Conservation (phyloP, 1,140 invertebrate genomes). For the Neodiprion lecontei region DNA sequence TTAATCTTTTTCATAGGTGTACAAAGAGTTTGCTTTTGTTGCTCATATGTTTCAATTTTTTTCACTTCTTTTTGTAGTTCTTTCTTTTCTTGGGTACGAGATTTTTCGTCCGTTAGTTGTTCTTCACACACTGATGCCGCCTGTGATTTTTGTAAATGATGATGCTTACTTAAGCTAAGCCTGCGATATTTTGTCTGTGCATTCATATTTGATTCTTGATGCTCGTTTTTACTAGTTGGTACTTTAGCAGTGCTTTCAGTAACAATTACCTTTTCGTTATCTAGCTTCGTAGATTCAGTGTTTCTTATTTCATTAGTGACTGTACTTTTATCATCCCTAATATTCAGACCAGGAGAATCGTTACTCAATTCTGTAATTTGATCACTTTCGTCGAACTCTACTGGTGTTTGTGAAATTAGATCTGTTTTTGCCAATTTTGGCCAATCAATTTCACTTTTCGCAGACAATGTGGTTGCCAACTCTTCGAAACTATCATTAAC, state of each 20-base stretch:
- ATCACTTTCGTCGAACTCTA: slow-evolving; percentile 26
- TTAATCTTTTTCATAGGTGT: slow-evolving; percentile 24
- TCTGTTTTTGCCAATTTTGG: slow-evolving; percentile 62
- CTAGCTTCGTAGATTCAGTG: background rate
- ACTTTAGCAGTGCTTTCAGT: slow-evolving; percentile 4
- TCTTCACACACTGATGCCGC: background rate
- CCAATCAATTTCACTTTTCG: slow-evolving; percentile 68
- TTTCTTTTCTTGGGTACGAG: background rate
- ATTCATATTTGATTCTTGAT: slow-evolving; percentile 15
- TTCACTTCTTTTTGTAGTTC: slow-evolving; percentile 19
- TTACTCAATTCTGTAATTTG: slow-evolving; percentile 19
- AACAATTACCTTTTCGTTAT: slow-evolving; percentile 3
- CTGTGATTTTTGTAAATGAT: background rate
- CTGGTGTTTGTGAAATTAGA: slow-evolving; percentile 40
- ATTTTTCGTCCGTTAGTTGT: slow-evolving; percentile 13
- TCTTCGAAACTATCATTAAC: slow-evolving; percentile 69
- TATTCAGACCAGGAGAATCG: slow-evolving; percentile 14
- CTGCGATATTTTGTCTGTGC: background rate
- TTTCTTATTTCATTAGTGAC: slow-evolving; percentile 11
- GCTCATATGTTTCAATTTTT: slow-evolving; percentile 20
- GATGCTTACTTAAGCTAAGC: background rate
- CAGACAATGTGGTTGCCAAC: slow-evolving; percentile 62
- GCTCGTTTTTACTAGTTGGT: slow-evolving; percentile 4
- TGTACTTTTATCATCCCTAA: slow-evolving; percentile 19
- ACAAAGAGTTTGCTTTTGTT: slow-evolving; percentile 12